Percentiles rank a stretch among this genome's conserved stretches.
Evolutionary conservation across 2,113 vertebrate genomes (phyloP).

Genomic region (Phrynosoma platyrhinos): DNA sequence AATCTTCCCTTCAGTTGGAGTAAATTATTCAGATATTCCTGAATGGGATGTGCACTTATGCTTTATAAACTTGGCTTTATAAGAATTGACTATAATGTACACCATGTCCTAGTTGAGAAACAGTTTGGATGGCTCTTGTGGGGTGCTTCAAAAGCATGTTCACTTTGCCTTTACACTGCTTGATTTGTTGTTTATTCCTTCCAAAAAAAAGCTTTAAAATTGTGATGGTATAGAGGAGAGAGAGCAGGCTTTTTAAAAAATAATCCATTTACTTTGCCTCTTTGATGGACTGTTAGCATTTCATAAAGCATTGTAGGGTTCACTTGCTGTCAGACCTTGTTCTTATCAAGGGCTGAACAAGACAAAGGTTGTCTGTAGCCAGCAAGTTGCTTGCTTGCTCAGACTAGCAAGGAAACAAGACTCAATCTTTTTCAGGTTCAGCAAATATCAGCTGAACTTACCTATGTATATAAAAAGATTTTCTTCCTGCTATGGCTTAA

Average conservation of each 20-base stretch:
- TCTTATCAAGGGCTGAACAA: not conserved
- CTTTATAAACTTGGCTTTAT: not conserved
- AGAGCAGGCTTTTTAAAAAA: constrained; percentile 29
- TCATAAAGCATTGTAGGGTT: constrained; percentile 18
- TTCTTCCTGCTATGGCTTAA: not conserved
- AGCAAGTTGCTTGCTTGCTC: not conserved
- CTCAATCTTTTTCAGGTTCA: not conserved
- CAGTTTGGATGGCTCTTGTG: constrained; percentile 74
- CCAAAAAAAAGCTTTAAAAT: constrained; percentile 16
- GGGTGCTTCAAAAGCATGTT: constrained; percentile 59
- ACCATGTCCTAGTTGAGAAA: constrained; percentile 51
- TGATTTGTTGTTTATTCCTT: not conserved
- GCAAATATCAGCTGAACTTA: not conserved
- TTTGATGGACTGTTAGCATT: constrained; percentile 65
- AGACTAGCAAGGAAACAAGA: not conserved
- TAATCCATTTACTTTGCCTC: constrained; percentile 7
- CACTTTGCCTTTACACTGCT: constrained; percentile 37
- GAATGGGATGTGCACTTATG: constrained; percentile 6
- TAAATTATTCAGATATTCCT: constrained; percentile 12
- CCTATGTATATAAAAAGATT: not conserved
- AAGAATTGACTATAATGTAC: not conserved
- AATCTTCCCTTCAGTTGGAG: not conserved
- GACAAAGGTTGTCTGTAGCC: not conserved
- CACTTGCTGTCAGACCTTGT: not conserved
- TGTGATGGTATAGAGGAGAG: constrained; percentile 10